A percentile compares a stretch with the other conserved stretches of the same genome.
phyloP scores from a whole-genome alignment of 2,113 vertebrate species.

The Varanus komodoensis region DNA sequence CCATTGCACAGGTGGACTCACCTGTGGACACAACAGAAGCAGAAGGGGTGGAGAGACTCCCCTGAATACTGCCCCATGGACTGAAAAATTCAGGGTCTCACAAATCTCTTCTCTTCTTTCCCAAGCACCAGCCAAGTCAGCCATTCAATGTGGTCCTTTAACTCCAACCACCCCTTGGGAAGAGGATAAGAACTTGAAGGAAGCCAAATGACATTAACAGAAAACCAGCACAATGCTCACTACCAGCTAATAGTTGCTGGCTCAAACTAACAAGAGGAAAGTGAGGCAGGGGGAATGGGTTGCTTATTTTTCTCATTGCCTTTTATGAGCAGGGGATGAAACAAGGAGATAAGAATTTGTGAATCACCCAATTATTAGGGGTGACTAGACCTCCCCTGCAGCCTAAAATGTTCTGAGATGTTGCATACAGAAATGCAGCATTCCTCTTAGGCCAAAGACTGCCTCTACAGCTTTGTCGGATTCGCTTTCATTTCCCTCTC shows the following conservation, averaged over 20 bases:
- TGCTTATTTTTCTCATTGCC: conserved; percentile 35
- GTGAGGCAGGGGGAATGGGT: conserved; percentile 41
- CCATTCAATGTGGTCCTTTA: not conserved
- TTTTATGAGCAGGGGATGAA: conserved; percentile 4
- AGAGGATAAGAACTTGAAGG: not conserved
- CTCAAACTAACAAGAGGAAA: conserved; percentile 70
- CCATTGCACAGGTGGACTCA: too few relatives aligned
- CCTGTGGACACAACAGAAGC: not conserved
- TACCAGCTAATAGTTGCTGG: conserved; percentile 60
- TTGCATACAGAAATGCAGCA: not conserved
- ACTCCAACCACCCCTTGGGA: too few relatives aligned
- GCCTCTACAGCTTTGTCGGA: fast-evolving
- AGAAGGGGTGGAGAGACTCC: not conserved
- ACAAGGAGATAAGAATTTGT: not conserved
- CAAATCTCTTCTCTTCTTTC: not conserved
- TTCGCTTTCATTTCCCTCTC: not conserved
- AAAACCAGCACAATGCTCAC: conserved; percentile 52
- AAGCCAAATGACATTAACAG: conserved; percentile 40
- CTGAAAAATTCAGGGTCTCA: not conserved
- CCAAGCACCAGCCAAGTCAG: not conserved
- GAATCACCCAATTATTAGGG: not conserved
- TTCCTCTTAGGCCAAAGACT: not conserved
- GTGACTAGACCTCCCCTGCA: not conserved
- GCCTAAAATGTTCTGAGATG: not conserved
- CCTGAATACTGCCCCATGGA: too few relatives aligned